These are phyloP conservation scores for Saxidomus purpurata DNA, from an alignment of 1,140 invertebrate genomes.

Conservation along the genomic window DNA sequence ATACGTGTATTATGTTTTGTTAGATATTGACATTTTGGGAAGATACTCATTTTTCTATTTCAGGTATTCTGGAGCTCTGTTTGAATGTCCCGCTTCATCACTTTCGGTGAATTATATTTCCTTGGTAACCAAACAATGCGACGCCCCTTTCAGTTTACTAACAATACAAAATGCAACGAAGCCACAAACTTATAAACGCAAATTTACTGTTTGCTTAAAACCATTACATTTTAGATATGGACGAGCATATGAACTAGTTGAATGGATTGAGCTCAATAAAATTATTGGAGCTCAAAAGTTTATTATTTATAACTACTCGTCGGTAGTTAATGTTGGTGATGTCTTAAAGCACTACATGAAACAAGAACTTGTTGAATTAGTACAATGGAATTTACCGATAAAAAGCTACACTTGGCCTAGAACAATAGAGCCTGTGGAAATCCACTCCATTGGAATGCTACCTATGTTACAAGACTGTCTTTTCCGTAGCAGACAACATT, in stretches of 20 bases:
- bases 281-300: constrained; percentile 93
- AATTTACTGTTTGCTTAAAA: background rate
- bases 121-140: background rate
- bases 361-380: constrained; percentile 90
- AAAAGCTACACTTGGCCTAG: background rate
- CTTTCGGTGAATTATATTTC: constrained; percentile 32
- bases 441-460: constrained; percentile 60
- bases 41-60: background rate
- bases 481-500: constrained; percentile 46
- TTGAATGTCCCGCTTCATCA: constrained; percentile 46
- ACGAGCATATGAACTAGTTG: background rate
- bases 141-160: background rate
- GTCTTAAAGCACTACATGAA: constrained; percentile 91
- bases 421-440: background rate
- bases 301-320: constrained; percentile 96
- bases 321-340: constrained; percentile 90
- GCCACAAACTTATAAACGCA: background rate
- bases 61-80: constrained; percentile 64
- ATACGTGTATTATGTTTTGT: too few relatives aligned
- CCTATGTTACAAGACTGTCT: constrained; percentile 65
- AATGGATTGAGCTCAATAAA: constrained; percentile 37
- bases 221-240: background rate
- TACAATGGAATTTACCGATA: constrained; percentile 95
- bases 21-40: too few relatives aligned
- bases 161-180: background rate